phyloP scores from a whole-genome alignment of 1,140 invertebrate genomes.

The Pentalonia nigronervosa region DNA sequence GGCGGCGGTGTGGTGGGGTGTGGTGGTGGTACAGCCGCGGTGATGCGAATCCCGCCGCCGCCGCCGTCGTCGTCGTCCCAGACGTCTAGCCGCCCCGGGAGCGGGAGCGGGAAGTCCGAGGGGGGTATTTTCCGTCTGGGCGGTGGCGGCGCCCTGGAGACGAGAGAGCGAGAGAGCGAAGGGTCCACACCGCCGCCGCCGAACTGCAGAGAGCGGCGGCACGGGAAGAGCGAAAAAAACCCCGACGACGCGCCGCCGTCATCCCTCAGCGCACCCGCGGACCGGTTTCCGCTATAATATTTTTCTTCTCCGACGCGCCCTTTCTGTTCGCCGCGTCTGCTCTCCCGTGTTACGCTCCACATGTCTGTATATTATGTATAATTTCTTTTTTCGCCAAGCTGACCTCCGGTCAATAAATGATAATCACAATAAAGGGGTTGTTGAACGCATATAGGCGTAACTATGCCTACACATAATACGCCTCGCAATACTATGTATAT shows the following conservation, averaged over 20 bases:
- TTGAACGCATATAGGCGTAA: background rate
- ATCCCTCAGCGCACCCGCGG: conserved; percentile 51
- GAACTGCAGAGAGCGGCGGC: background rate
- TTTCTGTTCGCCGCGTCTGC: background rate
- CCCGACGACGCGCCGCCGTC: background rate
- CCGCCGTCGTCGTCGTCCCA: conserved; percentile 18
- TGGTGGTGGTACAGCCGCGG: background rate
- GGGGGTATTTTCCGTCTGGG: conserved; percentile 2
- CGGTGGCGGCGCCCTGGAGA: background rate
- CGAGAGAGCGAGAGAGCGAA: background rate
- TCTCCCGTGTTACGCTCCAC: background rate
- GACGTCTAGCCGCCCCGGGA: conserved; percentile 48
- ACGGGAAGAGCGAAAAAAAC: background rate
- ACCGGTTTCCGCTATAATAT: conserved; percentile 25
- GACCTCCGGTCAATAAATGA: conserved; percentile 57
- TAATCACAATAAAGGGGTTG: conserved; percentile 29
- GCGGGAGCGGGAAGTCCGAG: background rate
- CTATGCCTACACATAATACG: background rate
- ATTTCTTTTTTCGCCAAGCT: background rate
- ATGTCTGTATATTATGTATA: background rate
- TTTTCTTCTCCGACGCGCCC: conserved; percentile 20
- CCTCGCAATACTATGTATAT: background rate
- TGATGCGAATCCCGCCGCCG: conserved; percentile 32
- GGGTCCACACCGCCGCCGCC: too few relatives aligned
- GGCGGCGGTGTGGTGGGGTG: background rate